phyloP scores from a whole-genome alignment of 1,140 invertebrate species.

The Berghia stephanieae region DNA sequence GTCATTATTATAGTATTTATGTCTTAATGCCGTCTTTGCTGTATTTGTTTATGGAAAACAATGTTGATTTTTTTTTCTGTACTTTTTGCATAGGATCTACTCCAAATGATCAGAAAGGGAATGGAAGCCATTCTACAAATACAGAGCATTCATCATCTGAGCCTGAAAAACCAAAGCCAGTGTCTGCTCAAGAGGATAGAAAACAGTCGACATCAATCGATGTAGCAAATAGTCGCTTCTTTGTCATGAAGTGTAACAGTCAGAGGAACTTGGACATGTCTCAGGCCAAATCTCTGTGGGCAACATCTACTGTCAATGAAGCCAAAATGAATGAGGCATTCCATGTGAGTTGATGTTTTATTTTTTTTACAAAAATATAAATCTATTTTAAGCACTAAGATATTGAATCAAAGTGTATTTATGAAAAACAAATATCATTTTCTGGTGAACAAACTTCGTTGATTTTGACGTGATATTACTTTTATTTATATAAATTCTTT shows the following conservation, averaged over 20 bases:
- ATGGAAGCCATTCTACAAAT: too few relatives aligned
- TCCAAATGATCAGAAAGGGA: too few relatives aligned
- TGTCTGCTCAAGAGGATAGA: neutral
- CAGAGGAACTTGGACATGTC: slow-evolving; percentile 69
- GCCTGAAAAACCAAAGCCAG: neutral
- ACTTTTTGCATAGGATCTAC: neutral
- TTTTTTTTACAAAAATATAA: neutral
- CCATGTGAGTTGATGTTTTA: slow-evolving; percentile 59
- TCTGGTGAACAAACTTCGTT: too few relatives aligned
- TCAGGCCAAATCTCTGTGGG: slow-evolving; percentile 66
- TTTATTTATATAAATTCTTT: too few relatives aligned
- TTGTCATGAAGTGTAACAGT: slow-evolving; percentile 69
- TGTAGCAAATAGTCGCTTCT: slow-evolving; percentile 57
- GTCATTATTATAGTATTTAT: too few relatives aligned
- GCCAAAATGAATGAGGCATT: slow-evolving; percentile 67
- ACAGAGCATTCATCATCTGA: too few relatives aligned
- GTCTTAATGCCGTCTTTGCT: too few relatives aligned
- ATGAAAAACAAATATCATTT: neutral
- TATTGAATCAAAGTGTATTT: neutral
- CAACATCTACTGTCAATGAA: slow-evolving; percentile 67
- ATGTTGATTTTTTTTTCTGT: neutral
- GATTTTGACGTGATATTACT: too few relatives aligned
- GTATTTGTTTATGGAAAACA: too few relatives aligned
- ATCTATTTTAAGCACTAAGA: neutral
- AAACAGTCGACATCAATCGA: neutral